A percentile compares a stretch with the other conserved stretches of the same genome.
Evolutionary conservation across 2,113 vertebrate species (phyloP).

Genomic region (Rhea americana): DNA sequence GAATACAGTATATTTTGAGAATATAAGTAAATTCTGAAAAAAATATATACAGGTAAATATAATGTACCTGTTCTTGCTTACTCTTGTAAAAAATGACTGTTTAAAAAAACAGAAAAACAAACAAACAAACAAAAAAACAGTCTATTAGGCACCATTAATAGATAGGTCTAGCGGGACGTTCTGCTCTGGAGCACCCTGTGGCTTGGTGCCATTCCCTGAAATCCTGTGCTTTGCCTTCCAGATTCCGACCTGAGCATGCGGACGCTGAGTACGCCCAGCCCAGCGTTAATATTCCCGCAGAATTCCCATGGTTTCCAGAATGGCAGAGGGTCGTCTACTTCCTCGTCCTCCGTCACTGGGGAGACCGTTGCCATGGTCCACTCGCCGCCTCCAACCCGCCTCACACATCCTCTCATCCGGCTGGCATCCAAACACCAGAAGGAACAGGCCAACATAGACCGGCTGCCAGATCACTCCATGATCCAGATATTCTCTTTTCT

Average conservation of each 20-base stretch:
- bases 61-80: neutral
- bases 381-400: slow-evolving; percentile 82
- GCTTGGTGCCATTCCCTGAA: neutral
- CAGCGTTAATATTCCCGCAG: slow-evolving; percentile 89
- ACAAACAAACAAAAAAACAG: neutral
- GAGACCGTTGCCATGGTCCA: slow-evolving; percentile 96
- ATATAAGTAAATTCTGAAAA: no score
- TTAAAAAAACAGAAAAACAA: neutral
- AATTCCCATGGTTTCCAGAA: slow-evolving; percentile 87
- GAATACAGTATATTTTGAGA: no score
- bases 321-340: slow-evolving; percentile 87
- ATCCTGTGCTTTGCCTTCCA: slow-evolving; percentile 70
- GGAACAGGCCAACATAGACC: slow-evolving; percentile 84
- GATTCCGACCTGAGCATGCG: slow-evolving; percentile 94
- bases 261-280: slow-evolving; percentile 93
- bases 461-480: slow-evolving; percentile 87
- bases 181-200: neutral
- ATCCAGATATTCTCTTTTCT: slow-evolving; percentile 92
- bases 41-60: no score
- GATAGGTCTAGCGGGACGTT: accelerated
- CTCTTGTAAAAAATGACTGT: neutral
- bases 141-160: neutral
- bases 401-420: slow-evolving; percentile 83
- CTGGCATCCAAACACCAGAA: slow-evolving; percentile 82
- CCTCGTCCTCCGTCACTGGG: slow-evolving; percentile 87